phyloP scores from a whole-genome alignment of 1,140 invertebrate species.

The Drosophila gunungcola region DNA sequence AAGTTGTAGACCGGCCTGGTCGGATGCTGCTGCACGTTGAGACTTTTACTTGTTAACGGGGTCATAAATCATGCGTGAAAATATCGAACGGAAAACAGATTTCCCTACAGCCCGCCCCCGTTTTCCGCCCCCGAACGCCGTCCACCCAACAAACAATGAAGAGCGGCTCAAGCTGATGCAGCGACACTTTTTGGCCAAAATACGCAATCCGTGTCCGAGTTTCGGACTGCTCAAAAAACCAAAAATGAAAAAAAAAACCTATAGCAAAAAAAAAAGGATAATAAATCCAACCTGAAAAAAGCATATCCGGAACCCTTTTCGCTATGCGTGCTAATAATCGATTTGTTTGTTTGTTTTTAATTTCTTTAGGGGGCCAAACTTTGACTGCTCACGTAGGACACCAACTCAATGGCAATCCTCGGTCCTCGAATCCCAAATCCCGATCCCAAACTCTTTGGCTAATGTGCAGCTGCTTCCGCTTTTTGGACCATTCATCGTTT shows the following conservation, averaged over 20 bases:
- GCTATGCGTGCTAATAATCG: slow-evolving; percentile 68
- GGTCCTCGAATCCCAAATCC: slow-evolving; percentile 1
- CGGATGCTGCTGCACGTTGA: slow-evolving; percentile 64
- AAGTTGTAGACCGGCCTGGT: slow-evolving; percentile 59
- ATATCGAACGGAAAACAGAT: slow-evolving; percentile 82
- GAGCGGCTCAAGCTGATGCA: slow-evolving; percentile 47
- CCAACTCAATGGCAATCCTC: slow-evolving; percentile 13
- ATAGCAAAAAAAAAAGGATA: neutral
- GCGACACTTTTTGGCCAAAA: slow-evolving; percentile 40
- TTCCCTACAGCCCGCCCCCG: slow-evolving; percentile 48
- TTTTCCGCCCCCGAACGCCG: neutral
- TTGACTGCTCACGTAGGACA: slow-evolving; percentile 55
- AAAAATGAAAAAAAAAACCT: slow-evolving; percentile 3
- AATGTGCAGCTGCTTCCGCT: slow-evolving; percentile 59
- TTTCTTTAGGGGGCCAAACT: slow-evolving; percentile 56
- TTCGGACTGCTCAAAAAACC: slow-evolving; percentile 8
- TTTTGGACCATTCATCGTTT: slow-evolving; percentile 43
- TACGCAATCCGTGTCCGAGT: slow-evolving; percentile 27
- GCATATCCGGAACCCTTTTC: slow-evolving; percentile 27
- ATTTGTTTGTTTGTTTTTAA: slow-evolving; percentile 80
- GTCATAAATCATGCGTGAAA: slow-evolving; percentile 83
- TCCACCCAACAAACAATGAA: slow-evolving; percentile 46
- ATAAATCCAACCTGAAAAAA: slow-evolving; percentile 10
- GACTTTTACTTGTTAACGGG: slow-evolving; percentile 82
- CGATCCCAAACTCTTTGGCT: slow-evolving; percentile 11